phyloP scores from a whole-genome alignment of 2,888 invertebrate species.

The Dichetophora obliterata region DNA sequence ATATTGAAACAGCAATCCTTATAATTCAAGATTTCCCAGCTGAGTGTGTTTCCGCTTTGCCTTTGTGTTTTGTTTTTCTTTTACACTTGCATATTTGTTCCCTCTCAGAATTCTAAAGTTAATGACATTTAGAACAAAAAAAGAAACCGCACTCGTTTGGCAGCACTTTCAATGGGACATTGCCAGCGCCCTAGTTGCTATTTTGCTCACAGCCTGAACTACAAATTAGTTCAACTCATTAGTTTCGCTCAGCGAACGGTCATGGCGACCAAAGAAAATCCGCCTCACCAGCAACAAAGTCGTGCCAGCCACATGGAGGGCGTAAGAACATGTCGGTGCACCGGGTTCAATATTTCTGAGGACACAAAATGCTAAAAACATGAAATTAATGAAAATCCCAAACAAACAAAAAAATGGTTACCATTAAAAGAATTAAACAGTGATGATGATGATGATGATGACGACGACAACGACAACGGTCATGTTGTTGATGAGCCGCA shows the following conservation, averaged over 20 bases:
- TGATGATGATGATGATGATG: neutral
- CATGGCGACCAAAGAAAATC: neutral
- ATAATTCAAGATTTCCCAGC: neutral
- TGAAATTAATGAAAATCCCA: conserved; percentile 27
- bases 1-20: neutral
- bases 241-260: conserved; percentile 46
- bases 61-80: neutral
- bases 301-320: too few species aligned
- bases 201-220: neutral
- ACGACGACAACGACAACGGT: neutral
- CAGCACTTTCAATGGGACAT: neutral
- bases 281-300: neutral
- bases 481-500: neutral
- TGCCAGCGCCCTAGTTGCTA: too few species aligned
- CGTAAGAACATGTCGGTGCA: neutral
- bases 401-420: neutral
- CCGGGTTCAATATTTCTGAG: conserved; percentile 28
- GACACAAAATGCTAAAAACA: neutral
- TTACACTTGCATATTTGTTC: neutral
- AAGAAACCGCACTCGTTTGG: neutral
- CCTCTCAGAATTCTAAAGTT: conserved; percentile 2
- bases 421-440: conserved; percentile 3
- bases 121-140: conserved; percentile 25
- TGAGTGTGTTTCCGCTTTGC: neutral
- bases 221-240: conserved; percentile 54